Evolutionary conservation across 2,113 vertebrate genomes (phyloP), one percentile per base, ranked within the genome.

Genomic region (Brachyhypopomus occidentalis): DNA sequence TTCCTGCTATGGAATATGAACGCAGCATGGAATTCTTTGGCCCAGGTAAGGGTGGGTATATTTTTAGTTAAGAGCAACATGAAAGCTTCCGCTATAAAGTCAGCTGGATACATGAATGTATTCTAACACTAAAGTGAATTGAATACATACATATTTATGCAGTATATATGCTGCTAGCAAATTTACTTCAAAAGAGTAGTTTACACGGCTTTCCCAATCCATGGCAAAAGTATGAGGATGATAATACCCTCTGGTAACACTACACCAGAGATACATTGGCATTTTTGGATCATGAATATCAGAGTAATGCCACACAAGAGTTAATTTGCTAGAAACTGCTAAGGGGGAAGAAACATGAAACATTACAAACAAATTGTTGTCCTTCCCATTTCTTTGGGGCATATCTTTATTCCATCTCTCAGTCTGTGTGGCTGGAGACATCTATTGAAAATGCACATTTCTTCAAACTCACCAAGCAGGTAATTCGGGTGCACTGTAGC

Each of bases 391-490:
- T 66, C 52, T 55, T 52, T 55, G 30, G 20, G 64, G n/a, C 25
- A 55, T 2, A 38, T 23, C 5, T 55, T 60, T 71, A 27, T 71
- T 71, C 30, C 27, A 56, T 30, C 27, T 59, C 52, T 70, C 36
- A 70, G 34, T 41, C 34, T n/a, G 36, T 70, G 34, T 70, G 52
- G 1, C 64, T 25, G 30, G 56, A n/a, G n/a, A 59, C 2, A 78
- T 8, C 5, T 34, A 67, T 41, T 8, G 52, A 70, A 70, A 78
- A 59, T 78, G 52, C n/a, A 59, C 45, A 60, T 60, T 41, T 41
- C 66, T 70, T 38, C 7, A 70, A 70, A 70, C 66, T 41, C 20
- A 70, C 66, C 66, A 70, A 41, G 16, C 66, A 70, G 66, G 66
- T 70, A 41, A 70, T 70, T 41, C 22, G 66, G 17, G 66, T 70